Percentiles rank a stretch among this genome's conserved stretches.
These are phyloP conservation scores for Poecilia picta DNA, from an alignment of 2,797 vertebrate species.

Conservation along the genomic window DNA sequence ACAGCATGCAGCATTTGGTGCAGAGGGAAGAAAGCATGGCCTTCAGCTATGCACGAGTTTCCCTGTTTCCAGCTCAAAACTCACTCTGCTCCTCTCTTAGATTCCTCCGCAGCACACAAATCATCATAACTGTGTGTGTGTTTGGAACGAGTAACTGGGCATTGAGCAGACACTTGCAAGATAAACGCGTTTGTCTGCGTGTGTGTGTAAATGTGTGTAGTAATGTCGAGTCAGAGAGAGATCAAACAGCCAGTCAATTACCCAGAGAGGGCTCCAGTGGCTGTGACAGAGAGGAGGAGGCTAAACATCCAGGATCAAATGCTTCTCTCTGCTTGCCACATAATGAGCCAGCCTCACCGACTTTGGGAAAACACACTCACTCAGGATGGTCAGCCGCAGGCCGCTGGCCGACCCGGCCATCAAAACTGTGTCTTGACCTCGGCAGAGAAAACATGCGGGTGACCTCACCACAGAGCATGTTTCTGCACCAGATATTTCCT, in stretches of 20 bases:
- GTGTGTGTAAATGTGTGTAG: slow-evolving; percentile 51
- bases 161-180: slow-evolving; percentile 40
- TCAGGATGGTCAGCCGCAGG: slow-evolving; percentile 58
- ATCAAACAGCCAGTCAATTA: slow-evolving; percentile 80
- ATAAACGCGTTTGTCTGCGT: slow-evolving; percentile 38
- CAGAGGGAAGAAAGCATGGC: slow-evolving; percentile 77
- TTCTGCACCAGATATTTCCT: slow-evolving; percentile 21
- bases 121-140: slow-evolving; percentile 63
- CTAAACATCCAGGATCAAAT: slow-evolving; percentile 78
- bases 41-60: slow-evolving; percentile 76
- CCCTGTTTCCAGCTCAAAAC: slow-evolving; percentile 73
- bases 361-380: slow-evolving; percentile 48
- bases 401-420: slow-evolving; percentile 31
- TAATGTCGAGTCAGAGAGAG: slow-evolving; percentile 65
- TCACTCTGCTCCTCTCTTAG: slow-evolving; percentile 63
- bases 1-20: slow-evolving; percentile 76
- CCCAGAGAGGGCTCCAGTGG: slow-evolving; percentile 77
- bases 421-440: slow-evolving; percentile 47
- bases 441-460: slow-evolving; percentile 33
- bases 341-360: slow-evolving; percentile 56
- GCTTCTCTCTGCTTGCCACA: slow-evolving; percentile 66
- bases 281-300: slow-evolving; percentile 73
- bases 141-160: slow-evolving; percentile 23
- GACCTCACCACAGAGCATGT: slow-evolving; percentile 31
- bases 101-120: slow-evolving; percentile 63